A percentile compares a stretch with the other conserved stretches of the same genome.
Conservation (phyloP, 2,113 vertebrate genomes). For the Vicugna pacos region DNA sequence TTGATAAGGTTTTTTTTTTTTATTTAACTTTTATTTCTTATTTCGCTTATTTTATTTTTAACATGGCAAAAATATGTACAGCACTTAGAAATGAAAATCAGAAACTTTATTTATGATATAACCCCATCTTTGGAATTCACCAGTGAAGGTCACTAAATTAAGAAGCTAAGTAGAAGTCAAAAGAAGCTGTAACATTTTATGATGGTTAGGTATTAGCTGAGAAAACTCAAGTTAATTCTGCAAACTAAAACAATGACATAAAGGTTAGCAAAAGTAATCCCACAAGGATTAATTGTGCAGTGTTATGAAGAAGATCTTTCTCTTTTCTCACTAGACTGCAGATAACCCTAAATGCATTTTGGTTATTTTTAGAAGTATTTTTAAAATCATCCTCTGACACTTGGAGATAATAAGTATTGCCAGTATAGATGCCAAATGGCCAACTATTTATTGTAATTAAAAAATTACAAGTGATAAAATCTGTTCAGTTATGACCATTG, state of each 20-base stretch:
- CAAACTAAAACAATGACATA: background rate
- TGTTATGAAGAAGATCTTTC: background rate
- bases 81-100: background rate
- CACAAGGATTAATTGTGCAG: background rate
- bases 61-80: background rate
- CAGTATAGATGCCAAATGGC: background rate
- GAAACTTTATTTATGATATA: background rate
- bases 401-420: background rate
- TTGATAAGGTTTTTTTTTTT: background rate
- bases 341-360: background rate
- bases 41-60: background rate
- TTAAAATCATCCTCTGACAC: conserved; percentile 17
- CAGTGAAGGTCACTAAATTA: conserved; percentile 13
- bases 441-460: background rate
- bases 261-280: conserved; percentile 12
- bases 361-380: background rate
- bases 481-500: background rate
- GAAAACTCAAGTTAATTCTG: conserved; percentile 42
- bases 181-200: conserved; percentile 24
- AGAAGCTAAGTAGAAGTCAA: conserved; percentile 10
- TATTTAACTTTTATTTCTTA: background rate
- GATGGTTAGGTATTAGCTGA: conserved; percentile 40
- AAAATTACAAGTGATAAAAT: background rate
- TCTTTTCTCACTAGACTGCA: background rate
- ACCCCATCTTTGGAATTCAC: background rate